Evolutionary conservation across 2,797 vertebrate genomes (phyloP).

Genomic region (Carcharodon carcharias): DNA sequence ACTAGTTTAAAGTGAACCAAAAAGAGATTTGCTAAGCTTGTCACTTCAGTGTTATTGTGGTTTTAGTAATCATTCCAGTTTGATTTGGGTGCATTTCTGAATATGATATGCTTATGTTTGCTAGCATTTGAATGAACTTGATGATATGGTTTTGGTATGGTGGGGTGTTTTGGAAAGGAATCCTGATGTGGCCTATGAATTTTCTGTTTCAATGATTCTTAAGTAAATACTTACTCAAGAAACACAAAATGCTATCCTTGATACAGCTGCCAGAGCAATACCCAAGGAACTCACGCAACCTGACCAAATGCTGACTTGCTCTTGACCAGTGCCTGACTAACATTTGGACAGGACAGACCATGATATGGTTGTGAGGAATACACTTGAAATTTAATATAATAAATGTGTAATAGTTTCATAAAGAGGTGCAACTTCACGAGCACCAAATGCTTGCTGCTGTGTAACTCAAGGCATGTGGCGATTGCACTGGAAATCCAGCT

Average conservation of each 20-base stretch:
- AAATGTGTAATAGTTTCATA: neutral
- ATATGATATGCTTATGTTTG: neutral
- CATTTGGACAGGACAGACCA: neutral
- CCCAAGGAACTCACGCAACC: neutral
- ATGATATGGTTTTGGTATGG: neutral
- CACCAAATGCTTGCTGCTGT: neutral
- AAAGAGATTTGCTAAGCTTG: neutral
- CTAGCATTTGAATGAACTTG: neutral
- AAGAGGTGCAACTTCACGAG: neutral
- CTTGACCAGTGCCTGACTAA: neutral
- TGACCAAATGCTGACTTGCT: neutral
- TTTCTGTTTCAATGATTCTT: neutral
- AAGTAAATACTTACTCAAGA: neutral
- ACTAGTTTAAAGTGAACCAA: neutral
- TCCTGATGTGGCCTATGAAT: neutral
- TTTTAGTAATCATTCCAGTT: neutral
- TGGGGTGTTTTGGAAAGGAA: neutral
- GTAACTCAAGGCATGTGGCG: neutral
- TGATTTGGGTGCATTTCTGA: neutral
- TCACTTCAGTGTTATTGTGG: neutral
- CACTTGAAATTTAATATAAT: neutral
- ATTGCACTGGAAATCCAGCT: neutral
- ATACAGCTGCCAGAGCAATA: too few species aligned
- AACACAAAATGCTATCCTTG: neutral
- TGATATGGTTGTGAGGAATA: neutral